Base-by-base conservation (phyloP, 2,888 invertebrate genomes). In the Ormyrus rosae region DNA sequence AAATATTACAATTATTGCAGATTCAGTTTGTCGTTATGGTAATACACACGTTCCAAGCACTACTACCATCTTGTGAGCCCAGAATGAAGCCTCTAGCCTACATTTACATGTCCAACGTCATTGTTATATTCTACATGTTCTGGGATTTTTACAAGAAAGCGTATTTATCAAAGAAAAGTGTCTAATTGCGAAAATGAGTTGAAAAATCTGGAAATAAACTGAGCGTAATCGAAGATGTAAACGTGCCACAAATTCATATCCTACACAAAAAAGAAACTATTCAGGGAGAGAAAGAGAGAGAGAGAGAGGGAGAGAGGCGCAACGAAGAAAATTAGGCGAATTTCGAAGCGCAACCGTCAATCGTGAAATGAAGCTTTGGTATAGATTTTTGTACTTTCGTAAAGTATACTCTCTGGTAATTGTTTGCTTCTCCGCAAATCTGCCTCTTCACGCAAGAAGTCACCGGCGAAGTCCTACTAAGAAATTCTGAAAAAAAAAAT, bases 61-160 rank as follows among this genome's bases (percentile, higher is more conserved):
- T 93, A 76, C 85, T 91, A 73, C 93, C 94, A 0, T 91, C 92
- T 71, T 95, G 95, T 84, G 90, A 92, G 0, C 92, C 89, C 6
- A 86, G 93, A 1, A 92, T 93, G 0, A 89, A 91, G 19, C 89
- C 91, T 0, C 86, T 94, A 0, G 90, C 93, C 0, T 80, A 88
- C 0, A 87, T 94, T 76, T 95, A 93, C 88, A 91, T 94, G 82
- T 92, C 93, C 0, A 94, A 95, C 84, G 92, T 95, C 4, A 82
- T 92, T 78, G 89, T 94, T 75, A 93, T 95, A 67, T 94, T 94
- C 86, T 94, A 94, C 88, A 93, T 95, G 92, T 96, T 96, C 86
- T 94, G 93, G 84, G 92, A 94, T 77, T 96, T 95, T 88, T 96
- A 94, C 84, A 92, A 91, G 82, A 92, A 92, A 75, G 92, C 93